Percentiles rank a stretch among this genome's conserved stretches.
Conservation (phyloP, 2,113 vertebrate genomes). For the Heliornis fulica region DNA sequence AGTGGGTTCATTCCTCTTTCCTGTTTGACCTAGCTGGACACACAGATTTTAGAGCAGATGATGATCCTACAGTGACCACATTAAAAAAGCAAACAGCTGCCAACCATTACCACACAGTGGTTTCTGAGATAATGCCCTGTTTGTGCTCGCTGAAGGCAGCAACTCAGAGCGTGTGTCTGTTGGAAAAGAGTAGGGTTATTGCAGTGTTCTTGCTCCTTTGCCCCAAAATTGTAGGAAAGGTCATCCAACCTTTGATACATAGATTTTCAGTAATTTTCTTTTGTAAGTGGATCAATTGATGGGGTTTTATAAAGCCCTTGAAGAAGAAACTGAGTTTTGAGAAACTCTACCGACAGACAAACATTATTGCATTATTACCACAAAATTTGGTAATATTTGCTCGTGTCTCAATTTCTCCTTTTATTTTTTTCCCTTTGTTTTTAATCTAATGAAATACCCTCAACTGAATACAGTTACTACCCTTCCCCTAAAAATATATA, state of each 20-base stretch:
- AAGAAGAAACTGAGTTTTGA: background rate
- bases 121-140: background rate
- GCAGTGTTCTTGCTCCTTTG: background rate
- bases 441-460: background rate
- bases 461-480: background rate
- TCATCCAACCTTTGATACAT: background rate
- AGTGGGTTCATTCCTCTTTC: background rate
- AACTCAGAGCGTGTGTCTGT: background rate
- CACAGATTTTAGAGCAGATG: background rate
- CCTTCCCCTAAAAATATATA: background rate
- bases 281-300: background rate
- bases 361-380: background rate
- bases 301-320: background rate
- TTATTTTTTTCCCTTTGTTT: background rate
- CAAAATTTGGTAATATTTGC: background rate
- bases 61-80: background rate
- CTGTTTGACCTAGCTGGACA: background rate
- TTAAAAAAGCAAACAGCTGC: background rate
- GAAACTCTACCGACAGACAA: background rate
- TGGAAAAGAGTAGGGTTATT: background rate
- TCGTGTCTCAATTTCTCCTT: background rate
- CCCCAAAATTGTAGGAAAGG: background rate
- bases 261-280: background rate
- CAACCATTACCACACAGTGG: background rate
- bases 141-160: background rate